Conservation (phyloP, 2,888 invertebrate genomes). For the Agriopis marginaria region DNA sequence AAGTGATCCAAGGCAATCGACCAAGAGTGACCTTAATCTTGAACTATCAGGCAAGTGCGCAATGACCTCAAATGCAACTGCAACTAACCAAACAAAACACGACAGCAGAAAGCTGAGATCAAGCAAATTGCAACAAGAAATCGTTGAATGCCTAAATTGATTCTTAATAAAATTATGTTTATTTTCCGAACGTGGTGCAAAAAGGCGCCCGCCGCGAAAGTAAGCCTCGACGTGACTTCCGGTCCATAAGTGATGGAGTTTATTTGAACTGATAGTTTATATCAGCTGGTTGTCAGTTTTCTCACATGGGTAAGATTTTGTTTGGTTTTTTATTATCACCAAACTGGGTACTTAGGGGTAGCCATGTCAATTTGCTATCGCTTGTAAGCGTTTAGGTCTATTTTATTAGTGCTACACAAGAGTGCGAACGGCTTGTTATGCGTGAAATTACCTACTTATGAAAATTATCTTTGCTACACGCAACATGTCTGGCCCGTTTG, state of each 20-base stretch:
- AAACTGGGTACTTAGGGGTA: neutral
- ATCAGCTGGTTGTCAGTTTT: conserved; percentile 10
- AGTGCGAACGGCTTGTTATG: no score
- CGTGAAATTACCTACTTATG: no score
- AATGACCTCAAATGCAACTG: conserved; percentile 15
- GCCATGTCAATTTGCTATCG: no score
- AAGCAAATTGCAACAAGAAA: conserved; percentile 33
- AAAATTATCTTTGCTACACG: no score
- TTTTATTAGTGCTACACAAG: no score
- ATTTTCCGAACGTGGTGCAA: conserved; percentile 55
- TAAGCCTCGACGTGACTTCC: conserved; percentile 56
- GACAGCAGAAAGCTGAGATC: conserved; percentile 28
- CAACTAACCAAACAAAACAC: conserved; percentile 25
- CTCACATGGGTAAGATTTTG: neutral
- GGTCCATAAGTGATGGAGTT: conserved; percentile 28
- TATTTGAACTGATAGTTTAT: conserved; percentile 20
- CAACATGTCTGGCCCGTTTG: no score
- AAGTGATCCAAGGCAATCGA: neutral
- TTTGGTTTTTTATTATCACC: neutral
- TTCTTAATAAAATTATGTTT: conserved; percentile 55
- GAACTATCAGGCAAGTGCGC: neutral
- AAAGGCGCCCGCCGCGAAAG: conserved; percentile 56
- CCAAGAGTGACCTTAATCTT: conserved; percentile 5
- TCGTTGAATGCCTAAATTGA: conserved; percentile 39
- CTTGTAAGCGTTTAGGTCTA: no score